Evolutionary conservation across 1,140 invertebrate species (phyloP).

Genomic region (Hypothenemus hampei): DNA sequence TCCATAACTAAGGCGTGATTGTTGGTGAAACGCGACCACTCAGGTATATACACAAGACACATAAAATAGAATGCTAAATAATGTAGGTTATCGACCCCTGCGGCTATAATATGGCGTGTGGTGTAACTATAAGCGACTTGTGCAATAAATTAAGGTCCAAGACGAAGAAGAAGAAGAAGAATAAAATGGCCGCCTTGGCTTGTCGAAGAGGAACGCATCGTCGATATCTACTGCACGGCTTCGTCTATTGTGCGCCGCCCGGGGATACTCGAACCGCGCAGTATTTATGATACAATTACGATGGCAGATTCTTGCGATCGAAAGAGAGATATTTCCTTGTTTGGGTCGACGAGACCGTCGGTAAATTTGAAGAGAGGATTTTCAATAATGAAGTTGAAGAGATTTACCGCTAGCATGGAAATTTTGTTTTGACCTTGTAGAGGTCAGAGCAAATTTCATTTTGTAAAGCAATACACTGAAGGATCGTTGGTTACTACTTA

Average conservation of each 20-base stretch:
- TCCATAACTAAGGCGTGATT: constrained; percentile 18
- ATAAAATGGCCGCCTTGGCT: constrained; percentile 26
- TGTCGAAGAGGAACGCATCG: constrained; percentile 23
- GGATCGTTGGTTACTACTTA: no score
- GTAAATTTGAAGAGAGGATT: no score
- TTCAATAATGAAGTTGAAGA: no score
- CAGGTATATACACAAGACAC: constrained; percentile 42
- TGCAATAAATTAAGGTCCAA: constrained; percentile 28
- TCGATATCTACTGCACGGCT: constrained; percentile 6
- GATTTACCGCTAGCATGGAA: no score
- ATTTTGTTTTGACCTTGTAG: no score
- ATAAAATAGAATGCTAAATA: constrained; percentile 46
- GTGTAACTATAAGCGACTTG: constrained; percentile 28
- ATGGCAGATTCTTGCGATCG: constrained; percentile 6
- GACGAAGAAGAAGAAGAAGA: no score
- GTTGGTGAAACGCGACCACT: constrained; percentile 34
- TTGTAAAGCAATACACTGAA: no score
- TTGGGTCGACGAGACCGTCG: neutral
- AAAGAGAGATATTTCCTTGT: constrained; percentile 13
- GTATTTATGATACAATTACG: constrained; percentile 24
- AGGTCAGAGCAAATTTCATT: no score
- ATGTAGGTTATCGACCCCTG: constrained; percentile 45
- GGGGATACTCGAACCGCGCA: constrained; percentile 10
- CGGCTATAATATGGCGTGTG: constrained; percentile 28
- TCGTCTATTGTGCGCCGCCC: constrained; percentile 19